Evolutionary conservation across 2,888 invertebrate species (phyloP), one percentile per base, ranked within the genome.

Genomic region (Drosophila histrio): DNA sequence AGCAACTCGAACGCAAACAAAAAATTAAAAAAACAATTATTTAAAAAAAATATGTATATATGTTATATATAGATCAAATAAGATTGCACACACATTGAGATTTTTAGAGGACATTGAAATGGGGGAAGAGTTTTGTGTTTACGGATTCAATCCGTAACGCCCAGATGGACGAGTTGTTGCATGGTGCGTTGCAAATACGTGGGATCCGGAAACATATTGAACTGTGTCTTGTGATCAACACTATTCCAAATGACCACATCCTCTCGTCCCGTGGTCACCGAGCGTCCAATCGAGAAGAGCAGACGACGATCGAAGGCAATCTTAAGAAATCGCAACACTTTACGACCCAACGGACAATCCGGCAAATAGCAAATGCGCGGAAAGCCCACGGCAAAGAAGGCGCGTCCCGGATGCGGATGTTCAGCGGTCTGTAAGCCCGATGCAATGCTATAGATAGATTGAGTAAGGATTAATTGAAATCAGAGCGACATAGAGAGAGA

Each of bases 221-320:
- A 92, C 91, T 95, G 95, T 62, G 97, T 97, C 92, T 97, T 97
- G 90, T 97, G 97, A 87, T 97, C 97, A 67, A 97, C 95, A 88
- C 95, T 95, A 90, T 96, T 96, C 98, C 98, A 98, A 43, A 97
- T 95, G 57, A 98, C 96, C 65, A 97, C 97, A 92, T 98, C 96
- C 90, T 96, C 96, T 79, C 96, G 95, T 0, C 98, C 98, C 0
- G 98, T 98, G 0, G 98, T 98, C 62, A 95, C 95, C 1, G 97
- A 98, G 41, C 96, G 94, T 57, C 96, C 95, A 74, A 98, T 95
- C 0, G 96, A 96, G 92, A 98, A 98, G 79, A 97, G 94, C 74
- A 95, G 91, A 64, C 96, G 94, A 13, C 96, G 93, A 89, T 96
- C 96, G 94, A 98, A 98, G 22, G 97, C 97, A 69, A 94, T 93